These are phyloP conservation scores for Aricia artaxerxes DNA, from an alignment of 2,888 invertebrate species.

Conservation along the genomic window DNA sequence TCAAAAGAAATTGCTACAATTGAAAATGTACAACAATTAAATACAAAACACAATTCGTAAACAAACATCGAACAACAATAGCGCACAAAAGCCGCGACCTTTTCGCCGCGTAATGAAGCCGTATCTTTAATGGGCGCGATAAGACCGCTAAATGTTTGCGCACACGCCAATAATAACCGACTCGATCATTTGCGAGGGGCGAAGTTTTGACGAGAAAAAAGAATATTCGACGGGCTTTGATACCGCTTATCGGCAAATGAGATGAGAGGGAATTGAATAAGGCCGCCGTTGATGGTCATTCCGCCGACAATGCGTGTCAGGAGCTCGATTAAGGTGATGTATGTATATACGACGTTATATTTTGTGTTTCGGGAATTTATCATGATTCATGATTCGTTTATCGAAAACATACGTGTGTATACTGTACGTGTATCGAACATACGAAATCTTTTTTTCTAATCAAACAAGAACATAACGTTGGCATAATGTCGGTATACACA, in stretches of 20 bases:
- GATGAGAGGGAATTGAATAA: constrained; percentile 68
- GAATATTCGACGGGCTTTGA: constrained; percentile 53
- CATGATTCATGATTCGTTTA: not conserved
- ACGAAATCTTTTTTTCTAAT: no score
- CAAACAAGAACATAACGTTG: no score
- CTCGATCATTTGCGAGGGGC: constrained; percentile 73
- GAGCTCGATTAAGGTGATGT: constrained; percentile 27
- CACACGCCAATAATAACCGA: constrained; percentile 79
- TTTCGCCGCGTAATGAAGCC: constrained; percentile 73
- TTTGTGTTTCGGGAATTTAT: not conserved
- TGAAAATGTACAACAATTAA: constrained; percentile 40
- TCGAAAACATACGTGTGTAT: no score
- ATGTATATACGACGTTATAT: constrained; percentile 3
- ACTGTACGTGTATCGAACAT: no score
- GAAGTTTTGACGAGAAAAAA: constrained; percentile 62
- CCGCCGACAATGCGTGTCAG: constrained; percentile 35
- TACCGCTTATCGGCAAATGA: constrained; percentile 62
- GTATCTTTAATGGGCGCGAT: constrained; percentile 78
- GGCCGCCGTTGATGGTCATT: constrained; percentile 42
- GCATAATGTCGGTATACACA: no score
- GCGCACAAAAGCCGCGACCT: constrained; percentile 52
- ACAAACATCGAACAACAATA: constrained; percentile 47
- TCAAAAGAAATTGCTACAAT: not conserved
- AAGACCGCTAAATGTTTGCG: constrained; percentile 78
- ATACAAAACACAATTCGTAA: constrained; percentile 42